Evolutionary conservation across 2,113 vertebrate species (phyloP).

Genomic region (Picathartes gymnocephalus): DNA sequence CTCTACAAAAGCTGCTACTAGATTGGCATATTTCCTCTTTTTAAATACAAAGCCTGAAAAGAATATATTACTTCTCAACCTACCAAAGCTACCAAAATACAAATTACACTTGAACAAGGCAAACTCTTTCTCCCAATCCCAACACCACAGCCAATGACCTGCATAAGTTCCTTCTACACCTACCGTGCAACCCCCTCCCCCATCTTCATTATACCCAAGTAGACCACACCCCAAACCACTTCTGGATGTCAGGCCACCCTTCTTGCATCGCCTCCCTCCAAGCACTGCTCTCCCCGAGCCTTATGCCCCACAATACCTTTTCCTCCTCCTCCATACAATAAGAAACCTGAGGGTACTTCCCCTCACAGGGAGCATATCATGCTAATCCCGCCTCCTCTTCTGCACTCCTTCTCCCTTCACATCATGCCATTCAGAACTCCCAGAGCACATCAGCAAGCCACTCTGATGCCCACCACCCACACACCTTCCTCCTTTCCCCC

Average conservation of each 20-base stretch:
- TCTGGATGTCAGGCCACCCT: not conserved
- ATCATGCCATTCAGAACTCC: not conserved
- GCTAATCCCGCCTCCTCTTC: not conserved
- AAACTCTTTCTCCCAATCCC: not conserved
- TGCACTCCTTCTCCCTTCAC: not conserved
- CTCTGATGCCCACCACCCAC: not conserved
- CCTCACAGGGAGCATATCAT: not conserved
- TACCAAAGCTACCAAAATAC: not conserved
- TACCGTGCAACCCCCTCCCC: not conserved
- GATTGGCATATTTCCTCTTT: not conserved
- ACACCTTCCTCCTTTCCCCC: not conserved
- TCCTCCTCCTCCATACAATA: not conserved
- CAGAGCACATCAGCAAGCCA: not conserved
- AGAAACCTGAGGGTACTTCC: not conserved
- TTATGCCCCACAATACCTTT: not conserved
- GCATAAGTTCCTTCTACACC: not conserved
- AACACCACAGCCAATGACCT: not conserved
- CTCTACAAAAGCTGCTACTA: not conserved
- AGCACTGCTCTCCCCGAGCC: not conserved
- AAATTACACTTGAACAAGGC: not conserved
- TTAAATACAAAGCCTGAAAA: conserved; percentile 3
- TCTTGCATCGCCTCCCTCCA: not conserved
- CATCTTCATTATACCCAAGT: not conserved
- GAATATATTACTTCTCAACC: not conserved
- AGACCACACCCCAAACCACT: not conserved